A percentile compares a stretch with the other conserved stretches of the same genome.
Conservation (phyloP, 2,113 vertebrate genomes). For the Aleadryas rufinucha region DNA sequence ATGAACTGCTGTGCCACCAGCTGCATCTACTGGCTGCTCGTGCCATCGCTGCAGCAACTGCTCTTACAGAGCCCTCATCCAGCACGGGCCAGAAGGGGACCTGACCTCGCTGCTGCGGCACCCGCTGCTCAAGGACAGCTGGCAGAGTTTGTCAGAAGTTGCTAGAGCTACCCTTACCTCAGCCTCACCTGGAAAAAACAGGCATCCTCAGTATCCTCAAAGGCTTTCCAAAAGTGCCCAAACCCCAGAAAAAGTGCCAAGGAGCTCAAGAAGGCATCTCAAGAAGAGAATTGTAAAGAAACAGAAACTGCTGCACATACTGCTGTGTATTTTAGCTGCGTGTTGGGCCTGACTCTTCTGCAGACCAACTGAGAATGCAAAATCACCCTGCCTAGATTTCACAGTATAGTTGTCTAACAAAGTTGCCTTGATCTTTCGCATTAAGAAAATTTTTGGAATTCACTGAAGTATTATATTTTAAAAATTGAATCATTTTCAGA, state of each 20-base stretch:
- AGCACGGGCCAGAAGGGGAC: background rate
- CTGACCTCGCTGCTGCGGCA: background rate
- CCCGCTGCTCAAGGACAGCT: background rate
- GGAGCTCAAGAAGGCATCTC: background rate
- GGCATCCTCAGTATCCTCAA: background rate
- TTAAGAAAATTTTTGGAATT: background rate
- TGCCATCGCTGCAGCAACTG: background rate
- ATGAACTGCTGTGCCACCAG: background rate
- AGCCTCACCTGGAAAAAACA: background rate
- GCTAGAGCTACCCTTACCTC: background rate
- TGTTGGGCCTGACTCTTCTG: background rate
- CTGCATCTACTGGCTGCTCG: background rate
- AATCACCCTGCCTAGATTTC: background rate
- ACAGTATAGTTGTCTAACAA: background rate
- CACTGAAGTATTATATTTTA: background rate
- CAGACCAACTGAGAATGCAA: background rate
- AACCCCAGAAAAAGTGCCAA: background rate
- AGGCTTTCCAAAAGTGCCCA: background rate
- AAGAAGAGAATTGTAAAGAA: background rate
- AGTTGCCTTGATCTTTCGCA: background rate
- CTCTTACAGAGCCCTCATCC: background rate
- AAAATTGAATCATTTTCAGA: background rate
- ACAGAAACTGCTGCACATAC: background rate
- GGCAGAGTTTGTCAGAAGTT: accelerated
- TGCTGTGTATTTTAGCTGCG: background rate